Evolutionary conservation across 2,888 invertebrate genomes (phyloP), one percentile per base, ranked within the genome.

Genomic region (Sminthurides aquaticus): DNA sequence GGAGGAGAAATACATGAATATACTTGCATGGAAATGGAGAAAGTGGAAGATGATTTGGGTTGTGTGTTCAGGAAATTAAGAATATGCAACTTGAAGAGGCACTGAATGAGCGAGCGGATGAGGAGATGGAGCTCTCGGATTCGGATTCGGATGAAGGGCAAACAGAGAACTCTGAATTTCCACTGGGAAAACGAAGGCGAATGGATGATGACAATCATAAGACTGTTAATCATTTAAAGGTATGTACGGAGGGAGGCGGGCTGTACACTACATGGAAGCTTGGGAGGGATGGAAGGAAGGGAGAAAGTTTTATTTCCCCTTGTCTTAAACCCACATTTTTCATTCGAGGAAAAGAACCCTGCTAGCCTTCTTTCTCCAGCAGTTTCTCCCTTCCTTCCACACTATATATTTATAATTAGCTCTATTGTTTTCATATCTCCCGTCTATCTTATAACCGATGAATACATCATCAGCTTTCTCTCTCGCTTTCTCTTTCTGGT

Each of bases 61-160:
- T 34, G 43, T 34, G 43, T n/a, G 55, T 43, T 20, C 56, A 87
- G 87, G 87, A 87, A 78, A 85, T 87, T 75, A 86, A 86, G 78
- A 84, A 84, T 65, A 80, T 85, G 34, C 86, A 87, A 76, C 77
- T 87, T 75, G 85, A 85, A 74, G 85, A 86, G 76, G 82, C 82
- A 68, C 75, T 85, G 43, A 83, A 81, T 75, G 85, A 85, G 65
- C 81, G 83, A 72, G 87, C 87, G 49, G 89, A 90, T 75, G 90
- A 89, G 75, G 91, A 91, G 80, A 91, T 91, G 91, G 91, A 91
- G 75, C 85, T 91, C 74, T 90, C 90, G 0, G 90, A 90, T 76
- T 85, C 85, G 52, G 89, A 89, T 28, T 78, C 77, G 25, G 76
- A 75, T 8, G 76, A 65, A 57, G 69, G 69, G 49, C 64, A 64